phyloP scores from a whole-genome alignment of 2,888 invertebrate genomes.

The Campopleginae sp. region DNA sequence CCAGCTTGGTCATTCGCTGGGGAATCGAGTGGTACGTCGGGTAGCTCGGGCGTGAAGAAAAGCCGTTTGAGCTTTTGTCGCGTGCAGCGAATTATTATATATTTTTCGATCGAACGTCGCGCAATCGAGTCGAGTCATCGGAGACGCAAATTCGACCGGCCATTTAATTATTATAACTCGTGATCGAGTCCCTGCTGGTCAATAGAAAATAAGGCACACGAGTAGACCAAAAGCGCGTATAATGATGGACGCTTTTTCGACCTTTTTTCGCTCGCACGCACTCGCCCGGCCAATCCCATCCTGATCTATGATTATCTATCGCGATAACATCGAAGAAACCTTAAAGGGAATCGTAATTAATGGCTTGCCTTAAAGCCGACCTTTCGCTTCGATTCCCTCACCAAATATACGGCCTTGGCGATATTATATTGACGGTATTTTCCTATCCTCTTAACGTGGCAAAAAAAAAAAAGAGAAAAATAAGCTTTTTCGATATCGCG shows the following conservation, averaged over 20 bases:
- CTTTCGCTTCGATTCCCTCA: no score
- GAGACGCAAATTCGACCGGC: not conserved
- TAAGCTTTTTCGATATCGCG: not conserved
- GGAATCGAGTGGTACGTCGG: constrained; percentile 51
- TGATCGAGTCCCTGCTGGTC: not conserved
- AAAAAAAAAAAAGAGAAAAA: no score
- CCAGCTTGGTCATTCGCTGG: constrained; percentile 26
- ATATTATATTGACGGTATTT: no score
- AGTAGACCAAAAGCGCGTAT: constrained; percentile 1
- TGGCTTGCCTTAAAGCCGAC: not conserved
- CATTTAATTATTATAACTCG: not conserved
- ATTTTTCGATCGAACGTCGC: constrained; percentile 30
- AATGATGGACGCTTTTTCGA: not conserved
- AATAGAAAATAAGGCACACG: not conserved
- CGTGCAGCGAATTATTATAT: constrained; percentile 46
- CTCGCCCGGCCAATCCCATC: constrained; percentile 11
- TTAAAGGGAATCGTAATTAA: constrained; percentile 11
- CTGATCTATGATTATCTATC: constrained; percentile 50
- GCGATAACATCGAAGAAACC: constrained; percentile 40
- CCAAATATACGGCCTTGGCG: no score
- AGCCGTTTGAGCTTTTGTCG: not conserved
- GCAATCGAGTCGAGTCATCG: not conserved
- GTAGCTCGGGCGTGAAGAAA: no score
- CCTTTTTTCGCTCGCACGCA: constrained; percentile 31
- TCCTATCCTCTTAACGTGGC: no score